Evolutionary conservation across 2,797 vertebrate genomes (phyloP).

Genomic region (Darevskia nairensis): DNA sequence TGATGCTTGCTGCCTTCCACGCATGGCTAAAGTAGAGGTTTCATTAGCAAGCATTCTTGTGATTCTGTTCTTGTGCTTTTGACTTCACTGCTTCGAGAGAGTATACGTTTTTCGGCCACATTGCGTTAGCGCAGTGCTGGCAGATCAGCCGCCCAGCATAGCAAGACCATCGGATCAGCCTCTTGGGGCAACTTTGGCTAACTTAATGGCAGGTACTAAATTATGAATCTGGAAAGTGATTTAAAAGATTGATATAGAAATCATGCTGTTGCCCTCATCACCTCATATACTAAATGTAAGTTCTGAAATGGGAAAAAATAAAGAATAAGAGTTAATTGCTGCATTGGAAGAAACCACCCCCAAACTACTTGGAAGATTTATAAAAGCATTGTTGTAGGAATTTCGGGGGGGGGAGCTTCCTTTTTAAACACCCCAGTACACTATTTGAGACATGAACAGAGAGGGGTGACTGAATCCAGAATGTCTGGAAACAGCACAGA

Average conservation of each 20-base stretch:
- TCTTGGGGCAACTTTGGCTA: neutral
- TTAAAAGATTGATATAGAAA: slow-evolving; percentile 11
- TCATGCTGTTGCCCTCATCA: neutral
- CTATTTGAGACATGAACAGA: no score
- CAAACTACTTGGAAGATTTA: neutral
- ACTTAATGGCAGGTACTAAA: slow-evolving; percentile 15
- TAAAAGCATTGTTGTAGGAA: neutral
- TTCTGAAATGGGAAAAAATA: slow-evolving; percentile 18
- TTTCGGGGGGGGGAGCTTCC: no score
- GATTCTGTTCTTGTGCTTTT: neutral
- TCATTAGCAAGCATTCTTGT: neutral
- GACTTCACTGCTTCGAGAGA: neutral
- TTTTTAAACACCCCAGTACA: no score
- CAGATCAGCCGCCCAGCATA: neutral
- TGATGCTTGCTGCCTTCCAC: neutral
- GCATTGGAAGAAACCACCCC: neutral
- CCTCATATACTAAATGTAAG: neutral
- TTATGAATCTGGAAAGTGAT: slow-evolving; percentile 10
- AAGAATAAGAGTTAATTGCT: neutral
- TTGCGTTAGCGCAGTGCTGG: neutral
- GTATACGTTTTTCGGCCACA: neutral
- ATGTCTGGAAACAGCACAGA: no score
- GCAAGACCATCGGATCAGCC: neutral
- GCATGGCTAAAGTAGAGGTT: neutral
- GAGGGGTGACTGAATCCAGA: no score